A percentile compares a stretch with the other conserved stretches of the same genome.
Conservation (phyloP, 92 coral and sea anemone species). For the Galaxea fascicularis region DNA sequence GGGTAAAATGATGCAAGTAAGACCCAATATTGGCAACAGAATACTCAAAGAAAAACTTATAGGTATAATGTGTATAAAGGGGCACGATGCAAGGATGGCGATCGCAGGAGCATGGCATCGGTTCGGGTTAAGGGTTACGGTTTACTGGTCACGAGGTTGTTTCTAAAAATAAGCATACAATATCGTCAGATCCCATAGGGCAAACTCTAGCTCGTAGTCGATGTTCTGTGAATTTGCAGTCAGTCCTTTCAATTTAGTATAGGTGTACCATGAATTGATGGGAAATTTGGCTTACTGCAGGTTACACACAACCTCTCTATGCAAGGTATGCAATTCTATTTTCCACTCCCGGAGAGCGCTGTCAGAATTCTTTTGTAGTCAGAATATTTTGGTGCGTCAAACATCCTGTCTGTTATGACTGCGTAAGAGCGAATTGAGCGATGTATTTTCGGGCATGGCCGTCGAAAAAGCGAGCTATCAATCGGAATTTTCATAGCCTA, state of each 20-base stretch:
- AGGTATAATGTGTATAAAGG: too few species aligned
- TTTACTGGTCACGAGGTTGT: background rate
- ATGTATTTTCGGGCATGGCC: background rate
- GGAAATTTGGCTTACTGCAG: slow-evolving; percentile 31
- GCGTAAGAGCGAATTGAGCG: background rate
- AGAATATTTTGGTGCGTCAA: background rate
- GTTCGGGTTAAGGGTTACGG: background rate
- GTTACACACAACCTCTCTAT: background rate
- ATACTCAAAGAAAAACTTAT: too few species aligned
- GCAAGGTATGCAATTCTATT: slow-evolving; percentile 1
- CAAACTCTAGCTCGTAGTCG: background rate
- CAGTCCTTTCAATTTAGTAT: background rate
- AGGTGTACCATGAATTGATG: background rate
- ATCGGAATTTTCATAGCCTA: background rate
- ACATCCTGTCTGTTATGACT: background rate
- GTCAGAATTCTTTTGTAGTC: background rate
- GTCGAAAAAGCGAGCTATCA: background rate
- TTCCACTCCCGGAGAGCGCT: background rate
- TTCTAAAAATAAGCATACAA: background rate
- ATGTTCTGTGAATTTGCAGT: background rate
- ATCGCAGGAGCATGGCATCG: background rate
- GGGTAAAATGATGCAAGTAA: too few species aligned
- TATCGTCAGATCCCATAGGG: background rate
- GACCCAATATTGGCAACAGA: too few species aligned
- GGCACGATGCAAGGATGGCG: too few species aligned